A percentile compares a stretch with the other conserved stretches of the same genome.
Conservation (phyloP, 2,797 vertebrate species). For the Mionectes olivaceus region DNA sequence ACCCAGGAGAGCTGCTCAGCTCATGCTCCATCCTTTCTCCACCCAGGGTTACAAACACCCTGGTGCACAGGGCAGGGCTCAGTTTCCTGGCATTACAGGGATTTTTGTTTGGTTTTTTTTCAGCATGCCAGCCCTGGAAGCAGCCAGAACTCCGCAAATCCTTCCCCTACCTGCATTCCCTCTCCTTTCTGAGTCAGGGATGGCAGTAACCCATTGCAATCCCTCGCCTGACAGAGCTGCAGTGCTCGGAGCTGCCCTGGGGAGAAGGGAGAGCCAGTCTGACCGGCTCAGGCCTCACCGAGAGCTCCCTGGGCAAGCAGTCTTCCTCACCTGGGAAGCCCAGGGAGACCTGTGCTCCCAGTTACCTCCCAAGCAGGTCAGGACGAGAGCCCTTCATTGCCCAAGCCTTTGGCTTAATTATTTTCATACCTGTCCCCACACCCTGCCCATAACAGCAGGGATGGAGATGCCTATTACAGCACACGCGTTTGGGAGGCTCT, state of each 20-base stretch:
- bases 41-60: neutral
- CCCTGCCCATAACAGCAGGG: constrained; percentile 43
- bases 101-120: neutral
- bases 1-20: neutral
- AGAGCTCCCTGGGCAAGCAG: neutral
- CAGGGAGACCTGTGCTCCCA: constrained; percentile 12
- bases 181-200: neutral
- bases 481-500: rapidly evolving
- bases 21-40: neutral
- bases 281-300: neutral
- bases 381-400: constrained; percentile 23
- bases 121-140: neutral
- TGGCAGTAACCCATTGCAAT: neutral
- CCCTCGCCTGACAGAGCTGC: neutral
- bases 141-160: neutral
- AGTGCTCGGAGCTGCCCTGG: neutral
- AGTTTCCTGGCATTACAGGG: neutral
- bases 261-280: constrained; percentile 18
- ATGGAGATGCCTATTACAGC: constrained; percentile 20
- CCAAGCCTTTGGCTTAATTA: constrained; percentile 39
- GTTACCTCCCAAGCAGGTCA: constrained; percentile 55
- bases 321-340: constrained; percentile 23
- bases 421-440: constrained; percentile 61
- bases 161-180: neutral
- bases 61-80: neutral